Evolutionary conservation across 2,113 vertebrate species (phyloP), one percentile per base, ranked within the genome.

Genomic region (Oreotrochilus melanogaster): DNA sequence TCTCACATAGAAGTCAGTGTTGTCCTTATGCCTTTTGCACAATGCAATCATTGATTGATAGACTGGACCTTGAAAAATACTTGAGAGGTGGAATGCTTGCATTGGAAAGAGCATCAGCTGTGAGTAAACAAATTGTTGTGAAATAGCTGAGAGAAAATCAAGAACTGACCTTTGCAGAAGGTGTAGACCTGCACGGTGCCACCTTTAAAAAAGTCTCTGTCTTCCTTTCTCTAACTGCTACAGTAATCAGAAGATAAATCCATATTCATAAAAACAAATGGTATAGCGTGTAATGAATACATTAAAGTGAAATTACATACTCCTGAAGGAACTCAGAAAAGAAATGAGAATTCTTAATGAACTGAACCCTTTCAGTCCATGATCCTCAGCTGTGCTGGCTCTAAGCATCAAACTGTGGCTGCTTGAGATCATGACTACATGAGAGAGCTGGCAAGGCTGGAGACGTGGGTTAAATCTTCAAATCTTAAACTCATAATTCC

Each of bases 201-300:
- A 81, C 65, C 70, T 88, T 95, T 72, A 88, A 73, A 96, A 94
- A 48, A 47, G 37, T 71, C 30, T 95, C 48, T 89, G 27, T 42
- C 56, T 78, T 71, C 17, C 33, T 92, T 81, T 76, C 58, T 80
- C 24, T 70, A 69, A 31, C 71, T 82, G 67, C 62, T 95, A 37
- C 54, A 65, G 28, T 86, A 92, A 95, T 95, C 78, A 93, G 71
- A 79, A 91, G 56, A 57, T 79, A 82, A 92, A 95, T 94, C 37
- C 58, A 91, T 94, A 93, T 96, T 97, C 89, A 95, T 96, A 82
- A 95, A 95, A 92, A 42, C 57, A 75, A 19, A 31, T 43, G 37
- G n/a, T 48, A 72, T 89, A 75, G 74, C 37, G 61, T 85, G 71
- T 62, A 92, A 80, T 81, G 79, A 90, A 96, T 95, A 89, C 73